A percentile compares a stretch with the other conserved stretches of the same genome.
Evolutionary conservation across 2,113 vertebrate species (phyloP).

Genomic region (Dasyurus viverrinus): DNA sequence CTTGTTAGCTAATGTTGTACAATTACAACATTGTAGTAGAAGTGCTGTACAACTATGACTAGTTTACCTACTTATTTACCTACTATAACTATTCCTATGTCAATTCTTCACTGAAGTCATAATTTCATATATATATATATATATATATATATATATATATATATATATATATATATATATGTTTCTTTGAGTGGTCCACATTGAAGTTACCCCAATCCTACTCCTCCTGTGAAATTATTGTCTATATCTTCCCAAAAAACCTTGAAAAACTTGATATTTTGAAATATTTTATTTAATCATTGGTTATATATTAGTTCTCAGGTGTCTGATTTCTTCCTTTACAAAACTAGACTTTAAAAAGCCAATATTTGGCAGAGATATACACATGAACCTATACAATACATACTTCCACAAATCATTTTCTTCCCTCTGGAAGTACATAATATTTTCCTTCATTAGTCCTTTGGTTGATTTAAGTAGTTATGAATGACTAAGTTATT

Average conservation of each 20-base stretch:
- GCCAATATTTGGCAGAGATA: not conserved
- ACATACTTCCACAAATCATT: not conserved
- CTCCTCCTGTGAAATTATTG: not conserved
- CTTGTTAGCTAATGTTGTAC: not conserved
- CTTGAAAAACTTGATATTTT: not conserved
- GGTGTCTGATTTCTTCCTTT: not conserved
- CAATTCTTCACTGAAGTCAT: not conserved
- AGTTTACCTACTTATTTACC: not conserved
- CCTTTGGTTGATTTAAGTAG: not conserved
- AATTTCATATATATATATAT: not conserved
- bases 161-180: not conserved
- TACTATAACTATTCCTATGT: not conserved
- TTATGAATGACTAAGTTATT: too few species aligned
- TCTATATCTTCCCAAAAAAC: not conserved
- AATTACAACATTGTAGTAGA: not conserved
- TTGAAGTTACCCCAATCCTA: not conserved
- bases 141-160: not conserved
- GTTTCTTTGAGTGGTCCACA: not conserved
- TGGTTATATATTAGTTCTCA: not conserved
- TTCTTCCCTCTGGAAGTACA: not conserved
- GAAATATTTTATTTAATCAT: not conserved
- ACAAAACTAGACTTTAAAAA: not conserved
- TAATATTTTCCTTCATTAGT: not conserved
- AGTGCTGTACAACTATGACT: too few species aligned
- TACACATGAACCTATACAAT: not conserved